Conservation (phyloP, 2,113 vertebrate species). For the Actenoides lindsayi region DNA sequence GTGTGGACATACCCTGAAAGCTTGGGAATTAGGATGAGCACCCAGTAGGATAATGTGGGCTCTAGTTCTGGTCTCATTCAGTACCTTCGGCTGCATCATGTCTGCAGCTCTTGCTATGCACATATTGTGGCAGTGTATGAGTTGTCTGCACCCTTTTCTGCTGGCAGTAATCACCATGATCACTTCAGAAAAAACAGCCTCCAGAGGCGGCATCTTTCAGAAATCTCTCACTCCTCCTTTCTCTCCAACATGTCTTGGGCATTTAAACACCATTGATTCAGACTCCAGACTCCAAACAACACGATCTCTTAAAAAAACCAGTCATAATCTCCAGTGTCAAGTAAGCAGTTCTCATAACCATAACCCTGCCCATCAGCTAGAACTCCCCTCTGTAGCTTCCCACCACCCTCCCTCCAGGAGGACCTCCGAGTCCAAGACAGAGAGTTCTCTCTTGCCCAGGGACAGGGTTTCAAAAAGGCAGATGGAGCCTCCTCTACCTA, state of each 20-base stretch:
- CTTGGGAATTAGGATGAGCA: neutral
- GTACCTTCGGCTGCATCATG: neutral
- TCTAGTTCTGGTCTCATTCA: slow-evolving; percentile 3
- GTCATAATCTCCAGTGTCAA: neutral
- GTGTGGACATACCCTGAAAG: neutral
- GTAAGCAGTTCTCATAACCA: neutral
- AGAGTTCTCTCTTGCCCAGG: neutral
- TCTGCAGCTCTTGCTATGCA: neutral
- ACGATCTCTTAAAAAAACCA: neutral
- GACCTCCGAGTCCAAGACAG: neutral
- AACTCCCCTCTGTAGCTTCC: neutral
- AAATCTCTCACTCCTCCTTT: slow-evolving; percentile 23
- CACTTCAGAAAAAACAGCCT: slow-evolving; percentile 25
- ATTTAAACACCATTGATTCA: neutral
- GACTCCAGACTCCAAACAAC: neutral
- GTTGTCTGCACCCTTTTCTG: slow-evolving; percentile 31
- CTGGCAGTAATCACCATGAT: slow-evolving; percentile 19
- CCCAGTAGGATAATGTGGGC: neutral
- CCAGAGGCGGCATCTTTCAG: slow-evolving; percentile 1
- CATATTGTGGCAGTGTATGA: neutral
- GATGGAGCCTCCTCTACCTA: neutral
- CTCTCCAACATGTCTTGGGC: neutral
- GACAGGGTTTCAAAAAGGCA: neutral
- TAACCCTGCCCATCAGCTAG: neutral
- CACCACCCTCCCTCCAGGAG: neutral